These are phyloP conservation scores for Dromaius novaehollandiae DNA, from an alignment of 2,113 vertebrate species.

Conservation along the genomic window DNA sequence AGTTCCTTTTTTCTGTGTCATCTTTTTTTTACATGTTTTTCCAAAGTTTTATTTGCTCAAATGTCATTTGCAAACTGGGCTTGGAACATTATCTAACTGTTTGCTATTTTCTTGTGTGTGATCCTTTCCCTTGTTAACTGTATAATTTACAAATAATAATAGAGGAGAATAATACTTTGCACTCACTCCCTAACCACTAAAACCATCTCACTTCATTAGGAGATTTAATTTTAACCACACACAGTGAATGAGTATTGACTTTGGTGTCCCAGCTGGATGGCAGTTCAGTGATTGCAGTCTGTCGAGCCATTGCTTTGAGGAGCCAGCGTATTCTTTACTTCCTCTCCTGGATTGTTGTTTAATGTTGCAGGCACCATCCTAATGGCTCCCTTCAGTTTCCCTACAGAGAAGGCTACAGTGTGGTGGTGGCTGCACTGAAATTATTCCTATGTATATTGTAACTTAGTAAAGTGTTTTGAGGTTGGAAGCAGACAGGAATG, in stretches of 20 bases:
- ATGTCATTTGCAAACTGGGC: slow-evolving; percentile 7
- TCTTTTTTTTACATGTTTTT: background rate
- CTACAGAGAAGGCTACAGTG: slow-evolving; percentile 36
- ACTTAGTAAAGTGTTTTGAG: slow-evolving; percentile 66
- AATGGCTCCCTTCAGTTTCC: slow-evolving; percentile 63
- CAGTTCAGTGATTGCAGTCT: slow-evolving; percentile 59
- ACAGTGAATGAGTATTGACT: slow-evolving; percentile 55
- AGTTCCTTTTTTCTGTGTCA: background rate
- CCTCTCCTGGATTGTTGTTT: slow-evolving; percentile 63
- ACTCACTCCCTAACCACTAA: slow-evolving; percentile 57
- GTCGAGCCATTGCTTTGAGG: slow-evolving; percentile 38
- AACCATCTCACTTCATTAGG: slow-evolving; percentile 69
- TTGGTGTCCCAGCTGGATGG: slow-evolving; percentile 66
- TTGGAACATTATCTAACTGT: slow-evolving; percentile 46
- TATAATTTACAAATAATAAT: slow-evolving; percentile 65
- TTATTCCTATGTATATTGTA: slow-evolving; percentile 57
- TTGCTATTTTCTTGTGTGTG: slow-evolving; percentile 53
- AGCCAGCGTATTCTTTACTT: slow-evolving; percentile 63
- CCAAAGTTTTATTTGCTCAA: slow-evolving; percentile 33
- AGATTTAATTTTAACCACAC: slow-evolving; percentile 69
- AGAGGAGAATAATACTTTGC: slow-evolving; percentile 57
- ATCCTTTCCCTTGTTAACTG: slow-evolving; percentile 62
- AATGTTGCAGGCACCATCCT: slow-evolving; percentile 72
- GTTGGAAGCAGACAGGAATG: slow-evolving; percentile 60
- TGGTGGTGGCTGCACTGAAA: slow-evolving; percentile 45